phyloP scores from a whole-genome alignment of 2,797 vertebrate genomes.

The Siniperca obscura region DNA sequence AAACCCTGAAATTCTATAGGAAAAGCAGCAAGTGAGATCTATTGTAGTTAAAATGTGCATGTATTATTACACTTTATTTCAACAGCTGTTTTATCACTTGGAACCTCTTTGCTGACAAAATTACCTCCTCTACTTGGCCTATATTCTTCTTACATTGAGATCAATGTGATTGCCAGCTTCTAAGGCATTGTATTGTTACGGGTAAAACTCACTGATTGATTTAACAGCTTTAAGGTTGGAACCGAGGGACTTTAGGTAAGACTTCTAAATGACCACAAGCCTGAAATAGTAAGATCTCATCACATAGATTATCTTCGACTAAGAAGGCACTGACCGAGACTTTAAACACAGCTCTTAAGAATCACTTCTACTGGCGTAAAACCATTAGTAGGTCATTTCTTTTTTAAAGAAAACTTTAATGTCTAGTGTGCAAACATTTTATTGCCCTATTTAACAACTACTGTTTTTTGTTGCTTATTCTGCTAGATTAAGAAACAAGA shows the following conservation, averaged over 20 bases:
- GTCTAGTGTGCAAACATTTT: background rate
- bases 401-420: background rate
- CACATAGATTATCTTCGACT: conserved; percentile 53
- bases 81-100: background rate
- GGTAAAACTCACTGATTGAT: conserved; percentile 53
- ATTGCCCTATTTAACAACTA: background rate
- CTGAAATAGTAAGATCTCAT: conserved; percentile 64
- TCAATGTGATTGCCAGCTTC: conserved; percentile 20
- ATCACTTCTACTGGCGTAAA: conserved; percentile 13
- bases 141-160: background rate
- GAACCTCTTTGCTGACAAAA: background rate
- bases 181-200: conserved; percentile 3
- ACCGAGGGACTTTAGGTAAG: conserved; percentile 46
- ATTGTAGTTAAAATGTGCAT: background rate
- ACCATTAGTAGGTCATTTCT: background rate
- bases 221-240: conserved; percentile 63
- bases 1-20: background rate
- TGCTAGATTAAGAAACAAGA: background rate
- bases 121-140: background rate
- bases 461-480: background rate
- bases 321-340: conserved; percentile 24
- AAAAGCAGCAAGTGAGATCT: background rate
- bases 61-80: too few relatives aligned
- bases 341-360: conserved; percentile 4
- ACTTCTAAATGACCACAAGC: conserved; percentile 52